Evolutionary conservation across 2,888 invertebrate species (phyloP), one percentile per base, ranked within the genome.

Genomic region (Chrysolina americana): DNA sequence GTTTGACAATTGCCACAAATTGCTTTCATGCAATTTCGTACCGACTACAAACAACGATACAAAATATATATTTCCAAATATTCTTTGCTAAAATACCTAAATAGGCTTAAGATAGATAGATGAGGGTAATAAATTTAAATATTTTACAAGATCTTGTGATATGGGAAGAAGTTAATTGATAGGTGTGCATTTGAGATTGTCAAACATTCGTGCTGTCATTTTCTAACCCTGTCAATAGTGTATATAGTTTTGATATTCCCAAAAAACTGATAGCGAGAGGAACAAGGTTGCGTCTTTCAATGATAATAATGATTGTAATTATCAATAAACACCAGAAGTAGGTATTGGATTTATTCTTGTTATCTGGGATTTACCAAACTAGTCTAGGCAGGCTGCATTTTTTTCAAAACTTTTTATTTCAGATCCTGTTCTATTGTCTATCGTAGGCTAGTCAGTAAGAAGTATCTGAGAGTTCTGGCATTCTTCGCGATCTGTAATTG

Each of bases 131-230:
- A 15, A 44, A 44, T 1, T 44, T 44, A 53, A 53, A 21, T 53
- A 21, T 21, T 53, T 21, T 23, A 53, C 21, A 19, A 11, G 13
- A 21, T 53, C 21, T 53, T 53, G 53, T 53, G 21, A 53, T 21
- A 2, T 53, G 53, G 50, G 11, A 53, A 53, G 50, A 10, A 36
- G 36, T 36, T 21, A 19, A 19, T 21, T 53, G 21, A 53, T 21
- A 13, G 21, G 11, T 53, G 53, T 53, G 53, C 53, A 53, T 53
- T 53, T 13, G 53, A 53, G 53, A 53, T 53, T 53, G 53, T 53
- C 53, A 53, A 11, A 53, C 21, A 53, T 23, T 53, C 21, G 21
- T 53, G 23, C 53, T 53, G 19, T 53, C 11, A 21, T 23, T 53
- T 53, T 53, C 13, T 53, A 23, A 53, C 53, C 53, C 53, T 53